Base-by-base conservation (phyloP, 2,888 invertebrate genomes). In the Acanthosoma haemorrhoidale region DNA sequence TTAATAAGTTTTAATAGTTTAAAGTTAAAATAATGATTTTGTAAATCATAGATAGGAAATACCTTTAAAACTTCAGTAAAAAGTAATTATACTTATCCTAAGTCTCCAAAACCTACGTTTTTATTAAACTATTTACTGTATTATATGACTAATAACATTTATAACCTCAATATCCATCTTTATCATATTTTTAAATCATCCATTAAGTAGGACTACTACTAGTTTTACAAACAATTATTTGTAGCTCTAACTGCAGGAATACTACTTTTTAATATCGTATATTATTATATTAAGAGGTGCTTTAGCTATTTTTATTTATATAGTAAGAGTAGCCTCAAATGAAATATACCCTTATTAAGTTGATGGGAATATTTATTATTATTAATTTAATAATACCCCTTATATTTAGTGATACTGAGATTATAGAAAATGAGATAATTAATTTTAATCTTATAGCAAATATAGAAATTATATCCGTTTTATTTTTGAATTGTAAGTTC, bases 101-200 rank as follows among this genome's bases (percentile, higher is more conserved):
- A 87, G 86, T 85, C 83, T 83, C 85, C 85, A 86, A 87, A 86
- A 86, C 85, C 86, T 86, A 84, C 82, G 85, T 87, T 87, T 87
- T 80, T 74, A 6, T 80, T 75, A 86, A 87, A 86, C 84, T 86
- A 87, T 80, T 82, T 82, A 82, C 83, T 86, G 84, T 80, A 73
- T 78, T 78, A 74, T 75, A 78, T 68, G 78, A 79, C 13, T 66
- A 76, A 75, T 78, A 73, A 74, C 77, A 68, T 61, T 77, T 38
- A 70, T 77, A 41, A 60, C 29, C 43, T 29, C 61, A 4, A 58
- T 66, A 15, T 69, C 69, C 60, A 63, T 66, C 9, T 31, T 70
- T 58, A 70, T 71, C 66, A 64, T 68, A 43, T 72, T 60, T 68
- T 57, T 63, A 59, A 81, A 79, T 71, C 82, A 85, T 36, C 84